Percentiles rank a stretch among this genome's conserved stretches.
Evolutionary conservation across 2,888 invertebrate genomes (phyloP).

Genomic region (Drosophila differens): DNA sequence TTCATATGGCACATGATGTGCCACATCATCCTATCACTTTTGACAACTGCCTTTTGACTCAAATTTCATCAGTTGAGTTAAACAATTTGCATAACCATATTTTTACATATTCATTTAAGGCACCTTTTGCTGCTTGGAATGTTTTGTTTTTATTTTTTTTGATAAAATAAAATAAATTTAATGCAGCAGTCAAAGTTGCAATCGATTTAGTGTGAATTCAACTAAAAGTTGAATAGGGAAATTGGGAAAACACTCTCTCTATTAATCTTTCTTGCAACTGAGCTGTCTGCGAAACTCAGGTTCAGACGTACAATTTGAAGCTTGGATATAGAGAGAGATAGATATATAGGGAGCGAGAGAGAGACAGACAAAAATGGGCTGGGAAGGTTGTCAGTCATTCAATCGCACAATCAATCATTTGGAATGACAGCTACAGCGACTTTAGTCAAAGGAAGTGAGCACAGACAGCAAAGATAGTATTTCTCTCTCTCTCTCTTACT

Average conservation of each 20-base stretch:
- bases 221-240: not conserved
- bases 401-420: slow-evolving; percentile 76
- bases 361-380: not conserved
- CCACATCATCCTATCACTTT: slow-evolving; percentile 30
- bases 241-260: slow-evolving; percentile 5
- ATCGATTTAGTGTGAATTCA: not conserved
- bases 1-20: slow-evolving; percentile 3
- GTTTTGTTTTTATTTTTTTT: not conserved
- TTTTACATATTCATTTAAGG: not conserved
- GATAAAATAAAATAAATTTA: not conserved
- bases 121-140: not conserved
- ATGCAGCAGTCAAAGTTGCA: not conserved
- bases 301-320: not conserved
- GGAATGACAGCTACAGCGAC: slow-evolving; percentile 74
- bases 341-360: not conserved
- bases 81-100: not conserved
- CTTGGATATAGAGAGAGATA: not conserved
- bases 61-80: not conserved
- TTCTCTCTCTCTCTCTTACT: not conserved
- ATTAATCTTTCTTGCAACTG: slow-evolving; percentile 32
- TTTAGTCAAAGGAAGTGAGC: slow-evolving; percentile 67
- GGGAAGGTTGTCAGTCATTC: slow-evolving; percentile 65
- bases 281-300: slow-evolving; percentile 13
- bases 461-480: slow-evolving; percentile 11
- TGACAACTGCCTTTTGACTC: slow-evolving; percentile 22